Evolutionary conservation across 1,140 invertebrate species (phyloP), one percentile per base, ranked within the genome.

Genomic region (Aleiodes sp.): DNA sequence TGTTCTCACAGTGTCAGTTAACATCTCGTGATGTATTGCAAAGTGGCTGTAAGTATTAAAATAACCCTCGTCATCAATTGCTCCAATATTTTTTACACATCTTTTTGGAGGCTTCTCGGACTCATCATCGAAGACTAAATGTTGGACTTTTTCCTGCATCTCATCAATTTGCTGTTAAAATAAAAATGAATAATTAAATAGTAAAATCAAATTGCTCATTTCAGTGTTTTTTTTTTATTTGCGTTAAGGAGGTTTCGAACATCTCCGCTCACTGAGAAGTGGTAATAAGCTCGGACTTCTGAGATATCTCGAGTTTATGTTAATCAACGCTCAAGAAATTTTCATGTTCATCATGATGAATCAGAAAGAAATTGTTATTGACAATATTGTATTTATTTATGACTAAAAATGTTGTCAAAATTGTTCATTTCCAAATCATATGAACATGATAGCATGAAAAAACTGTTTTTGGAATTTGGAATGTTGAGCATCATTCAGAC

Each of bases 1-100:
- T 9, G 98, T 99, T 68, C 98, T 88, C 8, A 98, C 90, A 87
- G 92, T 93, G 87, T 99, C 98, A 70, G 90, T 92, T 9, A 97
- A 84, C 95, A 97, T 97, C 80, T 96, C 96, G 86, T 98, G 95
- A 88, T 99, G 98, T 79, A 99, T 99, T 10, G 94, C 94, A 88
- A 97, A 98, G 87, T 99, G 96, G 68, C 96, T 94, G 84, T 99
- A 99, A 2, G 96, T 95, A 81, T 93, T 94, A 80, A 99, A 99
- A 86, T 99, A 99, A 71, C 91, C 89, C 75, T 91, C 89, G 77
- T 95, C 93, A 70, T 88, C 84, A 75, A 88, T 85, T 67, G 87
- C 75, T 66, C 76, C 75, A 64, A 82, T 74, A 72, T 85, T 83
- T 64, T 89, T 86, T 75, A 82, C 73, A 68, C 73, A 71, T 73